Percentiles rank a stretch among this genome's conserved stretches.
These are phyloP conservation scores for Phalanger gymnotis DNA, from an alignment of 2,797 vertebrate species.

Conservation along the genomic window DNA sequence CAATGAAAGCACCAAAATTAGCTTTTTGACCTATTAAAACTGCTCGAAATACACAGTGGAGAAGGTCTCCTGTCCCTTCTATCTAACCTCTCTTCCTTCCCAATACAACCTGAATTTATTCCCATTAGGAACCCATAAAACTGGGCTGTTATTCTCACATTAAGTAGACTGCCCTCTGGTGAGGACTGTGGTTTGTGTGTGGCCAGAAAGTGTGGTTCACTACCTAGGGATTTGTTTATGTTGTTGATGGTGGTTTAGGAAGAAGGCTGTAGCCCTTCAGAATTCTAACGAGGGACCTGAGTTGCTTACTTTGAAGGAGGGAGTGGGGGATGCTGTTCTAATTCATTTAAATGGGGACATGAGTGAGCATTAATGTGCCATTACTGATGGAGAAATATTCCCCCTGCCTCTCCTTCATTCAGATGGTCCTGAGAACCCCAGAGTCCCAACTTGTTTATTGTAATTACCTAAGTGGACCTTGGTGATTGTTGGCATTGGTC, in stretches of 20 bases:
- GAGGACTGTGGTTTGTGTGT: conserved; percentile 79
- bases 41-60: conserved; percentile 30
- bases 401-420: conserved; percentile 42
- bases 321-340: neutral
- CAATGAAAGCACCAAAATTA: conserved; percentile 58
- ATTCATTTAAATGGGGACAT: conserved; percentile 53
- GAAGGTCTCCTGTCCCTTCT: conserved; percentile 47
- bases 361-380: conserved; percentile 60
- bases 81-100: conserved; percentile 44
- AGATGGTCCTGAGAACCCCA: conserved; percentile 58
- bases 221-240: conserved; percentile 78
- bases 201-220: conserved; percentile 78
- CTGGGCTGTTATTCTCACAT: conserved; percentile 78
- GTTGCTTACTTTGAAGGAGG: conserved; percentile 58
- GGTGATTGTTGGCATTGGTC: conserved; percentile 70
- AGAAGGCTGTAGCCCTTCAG: conserved; percentile 66
- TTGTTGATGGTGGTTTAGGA: conserved; percentile 77
- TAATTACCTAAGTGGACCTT: conserved; percentile 73
- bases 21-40: conserved; percentile 39
- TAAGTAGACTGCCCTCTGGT: conserved; percentile 83
- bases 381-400: conserved; percentile 41
- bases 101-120: conserved; percentile 76
- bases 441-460: conserved; percentile 65
- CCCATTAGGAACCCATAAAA: conserved; percentile 75
- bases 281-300: conserved; percentile 60